Conservation (phyloP, 2,113 vertebrate genomes). For the Pithys albifrons region DNA sequence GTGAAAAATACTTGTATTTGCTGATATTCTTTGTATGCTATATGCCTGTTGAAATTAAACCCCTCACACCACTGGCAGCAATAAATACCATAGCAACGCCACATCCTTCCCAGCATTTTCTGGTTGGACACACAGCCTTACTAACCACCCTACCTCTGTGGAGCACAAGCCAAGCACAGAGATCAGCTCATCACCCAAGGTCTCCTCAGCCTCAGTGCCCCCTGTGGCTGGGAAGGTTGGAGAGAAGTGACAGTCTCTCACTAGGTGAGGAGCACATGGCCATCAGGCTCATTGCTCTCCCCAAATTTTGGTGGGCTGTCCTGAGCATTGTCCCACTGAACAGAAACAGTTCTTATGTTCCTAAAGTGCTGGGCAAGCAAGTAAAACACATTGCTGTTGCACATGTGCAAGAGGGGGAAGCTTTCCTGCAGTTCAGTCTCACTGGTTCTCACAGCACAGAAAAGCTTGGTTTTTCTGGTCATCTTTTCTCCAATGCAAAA, state of each 20-base stretch:
- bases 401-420: accelerated
- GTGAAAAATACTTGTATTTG: not conserved
- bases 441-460: not conserved
- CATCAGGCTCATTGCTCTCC: not conserved
- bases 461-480: not conserved
- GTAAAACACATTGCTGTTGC: not conserved
- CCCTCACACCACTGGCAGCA: not conserved
- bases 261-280: accelerated
- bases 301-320: accelerated
- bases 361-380: not conserved
- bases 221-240: accelerated
- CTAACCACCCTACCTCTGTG: not conserved
- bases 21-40: not conserved
- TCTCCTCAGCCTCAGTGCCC: not conserved
- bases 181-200: not conserved
- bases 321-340: accelerated
- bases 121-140: not conserved
- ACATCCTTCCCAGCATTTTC: not conserved
- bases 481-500: not conserved
- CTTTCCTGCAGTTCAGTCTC: not conserved
- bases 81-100: not conserved
- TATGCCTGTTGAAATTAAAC: not conserved
- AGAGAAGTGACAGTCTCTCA: accelerated
- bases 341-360: not conserved
- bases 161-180: not conserved